Conservation (phyloP, 2,797 vertebrate species). For the Mastacembelus armatus region DNA sequence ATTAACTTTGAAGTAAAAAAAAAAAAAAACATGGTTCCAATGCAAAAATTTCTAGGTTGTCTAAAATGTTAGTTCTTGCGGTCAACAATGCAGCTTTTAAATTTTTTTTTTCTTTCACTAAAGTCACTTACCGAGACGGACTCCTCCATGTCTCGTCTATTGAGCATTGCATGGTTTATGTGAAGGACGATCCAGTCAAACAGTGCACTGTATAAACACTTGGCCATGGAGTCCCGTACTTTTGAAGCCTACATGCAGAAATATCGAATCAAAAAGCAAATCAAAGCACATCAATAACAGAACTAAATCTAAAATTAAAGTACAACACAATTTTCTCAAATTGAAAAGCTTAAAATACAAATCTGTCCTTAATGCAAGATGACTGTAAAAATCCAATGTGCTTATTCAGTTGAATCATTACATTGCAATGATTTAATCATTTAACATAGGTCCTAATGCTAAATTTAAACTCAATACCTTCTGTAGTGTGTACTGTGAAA, state of each 20-base stretch:
- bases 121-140: conserved; percentile 86
- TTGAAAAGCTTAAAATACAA: background rate
- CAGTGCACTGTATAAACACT: conserved; percentile 92
- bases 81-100: no score
- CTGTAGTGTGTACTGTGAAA: conserved; percentile 89
- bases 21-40: no score
- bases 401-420: background rate
- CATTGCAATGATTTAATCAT: background rate
- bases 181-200: conserved; percentile 97
- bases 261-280: no score
- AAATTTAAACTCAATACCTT: conserved; percentile 76
- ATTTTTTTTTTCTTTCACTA: background rate
- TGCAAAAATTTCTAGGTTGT: no score
- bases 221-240: conserved; percentile 95
- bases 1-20: no score
- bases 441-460: background rate
- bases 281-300: background rate
- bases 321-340: no score
- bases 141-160: conserved; percentile 93
- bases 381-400: background rate
- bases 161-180: conserved; percentile 95
- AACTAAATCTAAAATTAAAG: background rate
- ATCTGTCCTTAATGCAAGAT: background rate
- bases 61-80: no score
- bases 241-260: conserved; percentile 84